Evolutionary conservation across 2,888 invertebrate species (phyloP).

Genomic region (Bugulina stolonifera): DNA sequence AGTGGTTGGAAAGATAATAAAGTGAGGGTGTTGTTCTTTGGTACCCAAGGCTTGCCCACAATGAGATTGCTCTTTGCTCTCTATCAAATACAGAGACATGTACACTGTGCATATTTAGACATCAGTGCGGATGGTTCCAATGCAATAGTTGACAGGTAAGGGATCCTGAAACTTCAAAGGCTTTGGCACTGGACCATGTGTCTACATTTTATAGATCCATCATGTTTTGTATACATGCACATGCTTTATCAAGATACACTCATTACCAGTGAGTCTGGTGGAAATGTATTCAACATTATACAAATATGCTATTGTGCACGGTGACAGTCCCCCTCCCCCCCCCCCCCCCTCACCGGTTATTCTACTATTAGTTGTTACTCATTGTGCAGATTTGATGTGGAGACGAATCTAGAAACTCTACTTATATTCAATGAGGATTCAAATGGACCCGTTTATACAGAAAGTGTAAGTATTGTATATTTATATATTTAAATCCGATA

Average conservation of each 20-base stretch:
- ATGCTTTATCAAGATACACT: too few species aligned
- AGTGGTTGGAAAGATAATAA: slow-evolving; percentile 86
- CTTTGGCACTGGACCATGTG: too few species aligned
- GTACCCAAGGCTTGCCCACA: slow-evolving; percentile 64
- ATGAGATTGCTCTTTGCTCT: slow-evolving; percentile 82
- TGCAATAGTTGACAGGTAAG: slow-evolving; percentile 28
- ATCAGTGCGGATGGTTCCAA: slow-evolving; percentile 31
- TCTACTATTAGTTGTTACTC: too few species aligned
- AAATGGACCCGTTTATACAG: slow-evolving; percentile 53
- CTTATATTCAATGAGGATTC: slow-evolving; percentile 82
- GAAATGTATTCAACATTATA: too few species aligned
- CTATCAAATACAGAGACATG: slow-evolving; percentile 75
- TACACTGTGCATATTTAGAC: slow-evolving; percentile 68
- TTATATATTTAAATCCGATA: too few species aligned
- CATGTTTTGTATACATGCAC: too few species aligned
- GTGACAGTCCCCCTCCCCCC: too few species aligned
- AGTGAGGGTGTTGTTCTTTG: slow-evolving; percentile 79
- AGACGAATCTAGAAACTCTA: slow-evolving; percentile 61
- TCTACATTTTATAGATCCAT: too few species aligned
- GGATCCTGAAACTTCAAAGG: too few species aligned
- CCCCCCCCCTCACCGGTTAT: too few species aligned
- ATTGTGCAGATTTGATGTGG: slow-evolving; percentile 58
- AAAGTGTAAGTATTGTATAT: slow-evolving; percentile 41
- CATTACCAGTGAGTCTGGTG: too few species aligned
- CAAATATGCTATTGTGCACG: too few species aligned